Conservation (phyloP, 2,797 vertebrate genomes). For the Anas flavirostris region DNA sequence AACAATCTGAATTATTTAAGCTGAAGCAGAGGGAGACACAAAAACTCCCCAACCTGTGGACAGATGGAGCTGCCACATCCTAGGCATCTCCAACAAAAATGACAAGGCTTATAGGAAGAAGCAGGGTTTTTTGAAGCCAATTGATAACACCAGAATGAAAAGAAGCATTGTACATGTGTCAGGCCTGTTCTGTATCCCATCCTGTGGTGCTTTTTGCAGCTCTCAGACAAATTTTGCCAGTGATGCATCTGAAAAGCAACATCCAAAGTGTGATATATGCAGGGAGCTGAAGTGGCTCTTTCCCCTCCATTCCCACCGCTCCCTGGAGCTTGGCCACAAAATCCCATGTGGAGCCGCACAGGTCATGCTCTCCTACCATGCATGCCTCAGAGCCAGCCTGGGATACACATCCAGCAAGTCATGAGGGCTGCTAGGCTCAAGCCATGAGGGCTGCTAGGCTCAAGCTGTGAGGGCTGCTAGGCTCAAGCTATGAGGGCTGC, state of each 20-base stretch:
- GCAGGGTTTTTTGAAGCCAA: background rate
- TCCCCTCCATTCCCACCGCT: accelerated
- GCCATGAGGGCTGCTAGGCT: background rate
- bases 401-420: accelerated
- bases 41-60: background rate
- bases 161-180: accelerated
- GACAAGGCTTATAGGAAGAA: background rate
- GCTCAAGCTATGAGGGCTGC: no score
- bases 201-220: background rate
- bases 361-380: background rate
- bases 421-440: background rate
- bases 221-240: background rate
- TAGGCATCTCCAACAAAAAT: background rate
- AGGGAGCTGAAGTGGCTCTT: accelerated
- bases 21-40: background rate
- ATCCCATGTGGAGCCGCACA: background rate
- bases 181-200: background rate
- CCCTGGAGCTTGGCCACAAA: background rate
- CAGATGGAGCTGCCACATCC: background rate
- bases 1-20: background rate
- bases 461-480: no score
- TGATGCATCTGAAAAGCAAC: background rate
- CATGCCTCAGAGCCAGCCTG: background rate
- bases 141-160: background rate
- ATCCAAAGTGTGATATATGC: accelerated